phyloP scores from a whole-genome alignment of 2,113 vertebrate species.

The Suncus etruscus region DNA sequence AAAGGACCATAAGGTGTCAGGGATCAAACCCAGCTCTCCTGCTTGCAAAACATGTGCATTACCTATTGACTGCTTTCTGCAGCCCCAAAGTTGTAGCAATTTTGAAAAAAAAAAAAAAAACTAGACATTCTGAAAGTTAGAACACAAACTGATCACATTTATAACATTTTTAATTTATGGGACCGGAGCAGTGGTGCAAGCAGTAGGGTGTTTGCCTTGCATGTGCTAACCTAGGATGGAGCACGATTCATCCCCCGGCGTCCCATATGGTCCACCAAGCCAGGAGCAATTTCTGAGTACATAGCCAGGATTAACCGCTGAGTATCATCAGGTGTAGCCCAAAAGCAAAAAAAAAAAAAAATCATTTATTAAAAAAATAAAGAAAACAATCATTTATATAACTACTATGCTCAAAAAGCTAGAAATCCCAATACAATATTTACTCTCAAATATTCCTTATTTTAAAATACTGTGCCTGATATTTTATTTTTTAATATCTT shows the following conservation, averaged over 20 bases:
- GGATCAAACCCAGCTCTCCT: no score
- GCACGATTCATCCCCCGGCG: no score
- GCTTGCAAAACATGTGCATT: neutral
- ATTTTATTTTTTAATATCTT: no score
- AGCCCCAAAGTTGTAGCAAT: neutral
- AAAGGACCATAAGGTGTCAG: no score
- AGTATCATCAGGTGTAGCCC: no score
- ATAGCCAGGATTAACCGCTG: no score
- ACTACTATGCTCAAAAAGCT: slow-evolving; percentile 41
- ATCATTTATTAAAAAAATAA: slow-evolving; percentile 55
- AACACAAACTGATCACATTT: neutral
- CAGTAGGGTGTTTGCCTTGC: no score
- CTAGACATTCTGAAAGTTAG: slow-evolving; percentile 18
- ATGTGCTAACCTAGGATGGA: no score
- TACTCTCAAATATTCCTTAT: neutral
- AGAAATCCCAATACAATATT: slow-evolving; percentile 47
- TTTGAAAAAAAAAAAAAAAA: neutral
- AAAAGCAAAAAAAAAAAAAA: slow-evolving; percentile 63
- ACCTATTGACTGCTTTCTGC: neutral
- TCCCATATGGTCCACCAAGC: no score
- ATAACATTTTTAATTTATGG: slow-evolving; percentile 67
- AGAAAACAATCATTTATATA: neutral
- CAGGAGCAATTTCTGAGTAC: no score
- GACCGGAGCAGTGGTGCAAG: no score
- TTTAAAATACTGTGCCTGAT: no score